Evolutionary conservation across 2,888 invertebrate genomes (phyloP).

Genomic region (Neocrepidodera transversa): DNA sequence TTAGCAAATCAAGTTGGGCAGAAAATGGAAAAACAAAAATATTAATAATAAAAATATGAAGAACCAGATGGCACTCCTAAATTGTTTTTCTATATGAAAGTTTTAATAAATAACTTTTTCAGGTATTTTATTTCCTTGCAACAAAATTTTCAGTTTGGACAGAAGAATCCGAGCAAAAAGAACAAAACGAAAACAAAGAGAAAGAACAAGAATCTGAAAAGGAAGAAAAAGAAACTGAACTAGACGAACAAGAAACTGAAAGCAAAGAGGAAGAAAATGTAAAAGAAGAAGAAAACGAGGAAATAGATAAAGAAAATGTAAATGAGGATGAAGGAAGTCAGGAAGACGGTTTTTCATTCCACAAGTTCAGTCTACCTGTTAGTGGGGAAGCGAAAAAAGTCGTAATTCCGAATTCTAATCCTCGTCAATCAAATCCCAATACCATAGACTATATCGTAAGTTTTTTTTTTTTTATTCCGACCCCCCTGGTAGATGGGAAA

Average conservation of each 20-base stretch:
- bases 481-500: no score
- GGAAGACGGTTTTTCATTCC: slow-evolving; percentile 72
- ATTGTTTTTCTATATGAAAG: no score
- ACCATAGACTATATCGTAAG: slow-evolving; percentile 72
- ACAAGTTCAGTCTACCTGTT: slow-evolving; percentile 77
- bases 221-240: not conserved
- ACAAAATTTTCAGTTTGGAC: slow-evolving; percentile 5
- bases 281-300: not conserved
- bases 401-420: slow-evolving; percentile 62
- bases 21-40: no score
- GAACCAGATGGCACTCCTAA: no score
- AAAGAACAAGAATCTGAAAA: not conserved
- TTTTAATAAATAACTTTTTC: not conserved
- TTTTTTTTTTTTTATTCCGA: slow-evolving; percentile 29
- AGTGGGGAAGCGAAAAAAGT: slow-evolving; percentile 70
- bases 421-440: slow-evolving; percentile 64
- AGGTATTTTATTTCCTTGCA: slow-evolving; percentile 12
- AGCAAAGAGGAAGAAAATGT: not conserved
- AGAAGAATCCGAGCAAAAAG: not conserved
- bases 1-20: no score
- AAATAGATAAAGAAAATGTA: not conserved
- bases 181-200: not conserved
- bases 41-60: no score
- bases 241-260: not conserved
- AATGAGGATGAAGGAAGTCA: not conserved